Base-by-base conservation (phyloP, 1,140 invertebrate genomes). In the Euschistus heros region DNA sequence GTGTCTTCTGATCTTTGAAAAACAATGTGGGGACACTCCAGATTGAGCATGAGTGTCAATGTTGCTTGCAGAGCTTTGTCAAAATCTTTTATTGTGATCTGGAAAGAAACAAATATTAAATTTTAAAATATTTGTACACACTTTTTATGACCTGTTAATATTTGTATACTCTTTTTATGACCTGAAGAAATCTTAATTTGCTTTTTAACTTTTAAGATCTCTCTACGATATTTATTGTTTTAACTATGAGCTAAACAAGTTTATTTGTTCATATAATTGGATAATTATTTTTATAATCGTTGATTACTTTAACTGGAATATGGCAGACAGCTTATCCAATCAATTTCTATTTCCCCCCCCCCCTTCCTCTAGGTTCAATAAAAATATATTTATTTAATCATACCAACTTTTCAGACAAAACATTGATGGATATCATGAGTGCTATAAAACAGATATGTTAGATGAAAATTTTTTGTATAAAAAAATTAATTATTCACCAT, bases 371-470 rank as follows among this genome's bases (percentile, higher is more conserved):
- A n/a, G n/a, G n/a, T n/a, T 30, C 27, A 30, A 7, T 30, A 6
- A 37, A 37, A 37, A 13, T 10, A 1, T 37, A 37, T 6, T 37
- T 37, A 37, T 10, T 37, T 37, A 37, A 10, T 6, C 1, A 37
- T 27, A 68, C 80, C 75, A 27, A 86, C 76, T 71, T 85, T 81
- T 61, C n/a, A n/a, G n/a, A n/a, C n/a, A n/a, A n/a, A n/a, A n/a
- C n/a, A n/a, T n/a, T n/a, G n/a, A n/a, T n/a, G n/a, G n/a, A n/a
- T n/a, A n/a, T n/a, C n/a, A n/a, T n/a, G n/a, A n/a, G n/a, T n/a
- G n/a, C n/a, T n/a, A n/a, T n/a, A n/a, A n/a, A n/a, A n/a, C n/a
- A n/a, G n/a, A n/a, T n/a, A n/a, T n/a, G n/a, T n/a, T n/a, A n/a
- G n/a, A n/a, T n/a, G n/a, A n/a, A n/a, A n/a, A n/a, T n/a, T n/a